These are phyloP conservation scores for Pachycephus smyrnensis DNA, from an alignment of 2,888 invertebrate genomes.

Conservation along the genomic window DNA sequence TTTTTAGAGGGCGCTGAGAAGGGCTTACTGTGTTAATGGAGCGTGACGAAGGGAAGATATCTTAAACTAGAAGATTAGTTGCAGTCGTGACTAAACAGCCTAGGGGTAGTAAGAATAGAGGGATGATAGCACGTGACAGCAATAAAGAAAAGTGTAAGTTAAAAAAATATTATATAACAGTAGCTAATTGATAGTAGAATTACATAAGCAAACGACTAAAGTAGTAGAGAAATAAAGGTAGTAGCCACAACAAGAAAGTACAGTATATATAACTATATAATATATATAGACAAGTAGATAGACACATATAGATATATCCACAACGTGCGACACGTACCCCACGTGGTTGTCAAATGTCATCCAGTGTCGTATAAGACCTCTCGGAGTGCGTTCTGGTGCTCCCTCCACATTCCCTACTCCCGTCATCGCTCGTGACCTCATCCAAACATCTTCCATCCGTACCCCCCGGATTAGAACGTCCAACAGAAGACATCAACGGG, in stretches of 20 bases:
- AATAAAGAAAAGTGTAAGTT: neutral
- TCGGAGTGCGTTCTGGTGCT: neutral
- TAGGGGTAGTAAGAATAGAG: neutral
- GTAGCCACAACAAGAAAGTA: neutral
- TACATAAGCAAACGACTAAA: neutral
- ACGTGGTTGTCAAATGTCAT: conserved; percentile 12
- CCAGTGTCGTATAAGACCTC: neutral
- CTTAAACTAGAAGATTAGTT: neutral
- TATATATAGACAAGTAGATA: neutral
- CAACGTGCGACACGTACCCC: conserved; percentile 9
- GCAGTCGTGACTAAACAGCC: no score
- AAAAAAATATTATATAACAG: neutral
- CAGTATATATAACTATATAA: neutral
- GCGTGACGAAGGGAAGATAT: neutral
- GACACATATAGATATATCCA: neutral
- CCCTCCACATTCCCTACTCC: neutral
- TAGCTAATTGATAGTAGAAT: neutral
- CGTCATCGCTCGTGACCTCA: neutral
- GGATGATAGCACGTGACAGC: neutral
- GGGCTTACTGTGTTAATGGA: neutral
- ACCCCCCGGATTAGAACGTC: neutral
- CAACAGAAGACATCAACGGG: neutral
- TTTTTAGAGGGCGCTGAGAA: neutral
- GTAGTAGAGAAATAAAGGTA: neutral
- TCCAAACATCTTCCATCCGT: neutral